Conservation (phyloP, 2,888 invertebrate species). For the Lycophotia porphyrea region DNA sequence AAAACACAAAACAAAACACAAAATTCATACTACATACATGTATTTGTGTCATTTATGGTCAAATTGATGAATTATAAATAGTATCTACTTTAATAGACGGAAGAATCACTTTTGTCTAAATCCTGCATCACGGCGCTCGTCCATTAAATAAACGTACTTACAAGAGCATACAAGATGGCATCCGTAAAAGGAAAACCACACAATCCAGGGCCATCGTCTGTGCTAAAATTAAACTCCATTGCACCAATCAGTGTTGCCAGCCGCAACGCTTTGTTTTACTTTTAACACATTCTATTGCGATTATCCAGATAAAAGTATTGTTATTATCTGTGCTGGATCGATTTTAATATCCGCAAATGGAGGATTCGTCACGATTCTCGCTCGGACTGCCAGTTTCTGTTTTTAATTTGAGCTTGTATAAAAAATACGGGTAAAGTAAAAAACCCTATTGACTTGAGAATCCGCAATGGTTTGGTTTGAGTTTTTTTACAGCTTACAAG, state of each 20-base stretch:
- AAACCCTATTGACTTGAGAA: slow-evolving; percentile 12
- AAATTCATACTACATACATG: no score
- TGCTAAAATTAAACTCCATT: slow-evolving; percentile 76
- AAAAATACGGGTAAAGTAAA: slow-evolving; percentile 24
- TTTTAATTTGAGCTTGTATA: slow-evolving; percentile 31
- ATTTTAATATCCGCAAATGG: slow-evolving; percentile 48
- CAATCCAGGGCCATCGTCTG: slow-evolving; percentile 67
- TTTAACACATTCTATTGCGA: slow-evolving; percentile 65
- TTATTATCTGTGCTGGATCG: slow-evolving; percentile 49
- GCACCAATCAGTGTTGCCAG: slow-evolving; percentile 74
- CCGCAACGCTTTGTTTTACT: slow-evolving; percentile 61
- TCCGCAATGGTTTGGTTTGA: neutral
- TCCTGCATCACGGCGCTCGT: slow-evolving; percentile 6
- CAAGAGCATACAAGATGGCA: slow-evolving; percentile 59
- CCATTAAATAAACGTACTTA: slow-evolving; percentile 53
- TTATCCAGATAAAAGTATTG: slow-evolving; percentile 58
- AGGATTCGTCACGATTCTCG: slow-evolving; percentile 49
- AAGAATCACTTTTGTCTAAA: slow-evolving; percentile 15
- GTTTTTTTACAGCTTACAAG: neutral
- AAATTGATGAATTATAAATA: neutral
- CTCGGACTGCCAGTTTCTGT: slow-evolving; percentile 4
- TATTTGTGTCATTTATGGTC: neutral
- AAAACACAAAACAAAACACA: no score
- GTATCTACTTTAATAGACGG: neutral
- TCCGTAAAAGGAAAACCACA: slow-evolving; percentile 73